Base-by-base conservation (phyloP, 2,888 invertebrate species). In the Cosmia pyralina region DNA sequence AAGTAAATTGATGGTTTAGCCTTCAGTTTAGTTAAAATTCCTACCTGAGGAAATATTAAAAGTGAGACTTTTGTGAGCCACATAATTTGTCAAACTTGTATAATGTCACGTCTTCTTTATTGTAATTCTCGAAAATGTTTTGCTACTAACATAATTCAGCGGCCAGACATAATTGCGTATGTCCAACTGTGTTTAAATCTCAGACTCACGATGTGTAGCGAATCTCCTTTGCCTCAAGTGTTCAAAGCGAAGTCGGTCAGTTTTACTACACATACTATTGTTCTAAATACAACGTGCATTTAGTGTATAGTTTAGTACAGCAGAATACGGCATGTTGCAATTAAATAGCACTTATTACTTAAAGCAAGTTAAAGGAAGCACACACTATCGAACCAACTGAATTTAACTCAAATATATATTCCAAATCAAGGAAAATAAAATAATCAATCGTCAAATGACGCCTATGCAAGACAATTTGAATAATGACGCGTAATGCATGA, bases 201-300 rank as follows among this genome's bases (percentile, higher is more conserved):
- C 0, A 4, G 0, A 75, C 53, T 62, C 76, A 68, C 72, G 55
- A 72, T 64, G 53, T 63, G 78, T 78, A 13, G 17, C 78, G 59
- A 78, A 78, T 78, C 72, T 46, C 0, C 50, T 58, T 46, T 11
- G 63, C 57, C 28, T 57, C 28, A 13, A 46, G 50, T 53, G 34
- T 52, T 70, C 44, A 65, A 62, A 62, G 60, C 46, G 0, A 77
- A 52, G 55, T 77, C 55, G 65, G 65, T 55, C 77, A 77, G 41
- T 19, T 77, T 53, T n/a, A 57, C 28, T 46, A 28, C 75, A 58
- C n/a, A 22, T 46, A 57, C 34, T 19, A 52, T 70, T 77, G 55
- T 77, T 41, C 17, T 60, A 22, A 70, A 55, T 60, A 44, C 50
- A 57, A 50, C 13, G 19, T 75, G 15, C 34, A 22, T 57, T 48